Base-by-base conservation (phyloP, 2,797 vertebrate genomes). In the Anguilla marmorata region DNA sequence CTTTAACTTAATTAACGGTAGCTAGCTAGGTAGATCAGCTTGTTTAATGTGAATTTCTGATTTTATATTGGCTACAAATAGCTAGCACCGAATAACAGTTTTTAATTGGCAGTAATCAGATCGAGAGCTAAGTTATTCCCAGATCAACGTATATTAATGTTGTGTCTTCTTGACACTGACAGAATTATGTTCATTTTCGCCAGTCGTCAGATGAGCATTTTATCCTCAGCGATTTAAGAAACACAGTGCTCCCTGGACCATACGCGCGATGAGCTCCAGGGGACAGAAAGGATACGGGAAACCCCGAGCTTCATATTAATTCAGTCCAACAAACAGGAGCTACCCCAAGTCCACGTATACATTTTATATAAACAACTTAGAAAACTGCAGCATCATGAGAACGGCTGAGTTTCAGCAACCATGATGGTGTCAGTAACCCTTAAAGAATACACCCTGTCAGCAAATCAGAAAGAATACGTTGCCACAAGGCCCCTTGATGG, bases 221-320 rank as follows among this genome's bases (percentile, higher is more conserved):
- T 66, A 24, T 6, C 60, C 60, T 66, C 60, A 66, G n/a, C 1
- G 3, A 66, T 66, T n/a, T 8, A 24, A 24, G 7, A 66, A n/a
- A n/a, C n/a, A 24, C n/a, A n/a, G n/a, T 4, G 21, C 60, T 4
- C 21, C 21, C 60, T 2, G 24, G 4, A 24, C 24, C 60, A 54
- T 11, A 54, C 8, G 8, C 11, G 7, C 11, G 8, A 54, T 14
- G 52, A 54, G 52, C 98, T 96, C 93, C 98, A 99, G 94, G 98
- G 99, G 0, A 98, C 98, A 19, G 98, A 99, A 48, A 99, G 97
- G 14, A 98, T 98, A 91, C 98, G 99, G 3, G 98, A 99, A 93
- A 99, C 99, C 94, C 99, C 98, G 5, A 24, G 60, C 2, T 54
- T 56, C 0, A 16, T 27, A 27, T 85, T 8, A 85, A 85, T 27